Evolutionary conservation across 2,888 invertebrate species (phyloP).

Genomic region (Himalopsyche japonica): DNA sequence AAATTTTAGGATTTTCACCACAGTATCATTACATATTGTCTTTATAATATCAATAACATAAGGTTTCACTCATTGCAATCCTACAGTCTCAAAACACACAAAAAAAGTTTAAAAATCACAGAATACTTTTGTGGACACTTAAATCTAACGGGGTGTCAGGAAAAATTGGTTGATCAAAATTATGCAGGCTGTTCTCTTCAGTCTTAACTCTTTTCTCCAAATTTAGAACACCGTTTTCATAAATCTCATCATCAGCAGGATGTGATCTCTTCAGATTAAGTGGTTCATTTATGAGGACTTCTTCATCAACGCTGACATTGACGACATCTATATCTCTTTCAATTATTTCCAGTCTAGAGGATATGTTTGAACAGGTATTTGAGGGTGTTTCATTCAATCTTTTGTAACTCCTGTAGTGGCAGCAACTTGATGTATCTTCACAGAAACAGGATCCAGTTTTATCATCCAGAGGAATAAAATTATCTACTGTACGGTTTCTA

Average conservation of each 20-base stretch:
- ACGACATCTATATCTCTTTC: not conserved
- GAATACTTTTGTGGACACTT: constrained; percentile 49
- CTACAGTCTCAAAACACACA: not conserved
- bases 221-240: constrained; percentile 35
- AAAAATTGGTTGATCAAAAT: constrained; percentile 46
- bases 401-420: not conserved
- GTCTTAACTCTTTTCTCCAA: constrained; percentile 46
- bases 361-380: not conserved
- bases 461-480: not conserved
- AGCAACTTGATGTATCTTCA: not conserved
- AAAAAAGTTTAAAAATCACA: not conserved
- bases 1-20: not conserved
- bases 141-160: constrained; percentile 64
- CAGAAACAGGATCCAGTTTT: constrained; percentile 20
- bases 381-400: not conserved
- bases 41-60: not conserved
- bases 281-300: constrained; percentile 43
- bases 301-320: not conserved
- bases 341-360: not conserved
- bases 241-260: constrained; percentile 5
- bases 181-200: constrained; percentile 47
- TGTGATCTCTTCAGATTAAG: constrained; percentile 52
- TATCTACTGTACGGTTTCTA: not conserved
- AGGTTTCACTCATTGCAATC: not conserved
- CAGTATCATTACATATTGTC: not conserved